phyloP scores from a whole-genome alignment of 2,888 invertebrate species.

The Resseliella maxima region DNA sequence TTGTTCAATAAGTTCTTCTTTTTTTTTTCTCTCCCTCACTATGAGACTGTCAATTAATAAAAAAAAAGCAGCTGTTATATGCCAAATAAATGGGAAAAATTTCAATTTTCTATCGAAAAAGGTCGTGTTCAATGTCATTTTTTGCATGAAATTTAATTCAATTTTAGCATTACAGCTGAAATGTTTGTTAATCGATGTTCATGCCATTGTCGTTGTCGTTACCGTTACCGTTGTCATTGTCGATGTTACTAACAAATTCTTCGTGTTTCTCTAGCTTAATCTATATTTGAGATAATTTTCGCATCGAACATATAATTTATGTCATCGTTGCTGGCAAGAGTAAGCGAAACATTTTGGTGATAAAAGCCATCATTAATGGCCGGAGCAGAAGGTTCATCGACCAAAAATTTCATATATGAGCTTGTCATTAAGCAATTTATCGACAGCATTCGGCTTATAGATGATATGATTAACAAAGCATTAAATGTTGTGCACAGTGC shows the following conservation, averaged over 20 bases:
- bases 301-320: background rate
- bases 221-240: no score
- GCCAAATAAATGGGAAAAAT: no score
- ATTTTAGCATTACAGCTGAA: no score
- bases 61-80: no score
- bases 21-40: background rate
- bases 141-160: no score
- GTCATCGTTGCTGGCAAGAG: background rate
- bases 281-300: background rate
- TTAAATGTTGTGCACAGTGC: background rate
- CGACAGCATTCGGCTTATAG: background rate
- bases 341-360: background rate
- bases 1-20: background rate
- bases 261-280: no score
- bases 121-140: no score
- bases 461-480: background rate
- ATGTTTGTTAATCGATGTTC: no score
- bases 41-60: background rate
- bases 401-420: background rate
- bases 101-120: no score
- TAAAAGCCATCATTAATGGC: background rate
- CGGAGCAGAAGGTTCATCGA: background rate
- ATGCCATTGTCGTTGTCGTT: no score
- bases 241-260: no score
- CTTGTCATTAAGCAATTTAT: slow-evolving; percentile 33